Conservation (phyloP, 2,113 vertebrate genomes). For the Zapus hudsonius region DNA sequence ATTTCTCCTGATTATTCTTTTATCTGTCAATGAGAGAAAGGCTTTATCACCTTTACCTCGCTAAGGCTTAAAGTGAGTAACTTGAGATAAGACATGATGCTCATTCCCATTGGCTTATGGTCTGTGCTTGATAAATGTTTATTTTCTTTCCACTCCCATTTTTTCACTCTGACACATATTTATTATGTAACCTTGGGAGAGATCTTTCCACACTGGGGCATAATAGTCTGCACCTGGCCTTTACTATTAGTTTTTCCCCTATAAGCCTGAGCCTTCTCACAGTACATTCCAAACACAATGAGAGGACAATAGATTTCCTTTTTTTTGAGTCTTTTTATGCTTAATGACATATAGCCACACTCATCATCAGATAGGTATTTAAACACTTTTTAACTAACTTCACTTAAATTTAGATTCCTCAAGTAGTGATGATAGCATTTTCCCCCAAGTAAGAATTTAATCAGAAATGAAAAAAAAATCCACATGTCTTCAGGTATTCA, state of each 20-base stretch:
- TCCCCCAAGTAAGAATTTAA: slow-evolving; percentile 25
- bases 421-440: slow-evolving; percentile 24
- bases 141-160: slow-evolving; percentile 7
- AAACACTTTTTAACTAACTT: background rate
- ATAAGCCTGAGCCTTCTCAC: background rate
- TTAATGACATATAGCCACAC: too few species aligned
- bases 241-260: background rate
- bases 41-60: background rate
- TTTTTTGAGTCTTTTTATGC: slow-evolving; percentile 1
- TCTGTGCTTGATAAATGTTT: background rate
- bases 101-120: too few species aligned
- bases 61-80: background rate
- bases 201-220: background rate
- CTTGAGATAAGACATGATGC: background rate
- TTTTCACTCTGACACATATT: slow-evolving; percentile 20
- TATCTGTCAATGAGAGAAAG: background rate
- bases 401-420: background rate
- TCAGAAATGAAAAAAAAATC: slow-evolving; percentile 4
- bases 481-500: background rate
- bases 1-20: background rate
- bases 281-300: background rate
- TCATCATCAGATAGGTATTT: background rate
- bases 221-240: background rate
- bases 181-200: slow-evolving; percentile 24
- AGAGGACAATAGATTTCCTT: background rate